Base-by-base conservation (phyloP, 2,797 vertebrate species). In the Phyllotis vaccarum region DNA sequence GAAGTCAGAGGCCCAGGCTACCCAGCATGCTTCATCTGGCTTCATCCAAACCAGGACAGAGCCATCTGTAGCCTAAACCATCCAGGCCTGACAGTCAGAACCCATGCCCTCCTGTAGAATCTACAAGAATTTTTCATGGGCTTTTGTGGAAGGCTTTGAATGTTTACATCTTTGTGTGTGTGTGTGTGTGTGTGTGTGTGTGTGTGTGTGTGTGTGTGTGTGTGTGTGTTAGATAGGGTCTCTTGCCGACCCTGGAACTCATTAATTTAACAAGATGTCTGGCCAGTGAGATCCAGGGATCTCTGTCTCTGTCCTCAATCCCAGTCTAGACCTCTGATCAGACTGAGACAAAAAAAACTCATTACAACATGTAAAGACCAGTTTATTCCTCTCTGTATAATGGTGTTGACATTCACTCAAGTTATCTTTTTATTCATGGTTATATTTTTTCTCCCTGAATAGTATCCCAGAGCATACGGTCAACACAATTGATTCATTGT, bases 81-180 rank as follows among this genome's bases (percentile, higher is more conserved):
- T 46, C 6, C 70, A 62, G 40, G 40, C 40, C 19, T 74, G 68
- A 49, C 70, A 24, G 8, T 17, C 27, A 31, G 68, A 58, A 29
- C 11, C 6, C 1, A 3, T 8, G 1, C 34, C 92, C 96, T 95
- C 94, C 95, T 95, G 92, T 70, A 58, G 93, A 95, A 95, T 96
- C 96, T 97, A 90, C 96, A 97, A 97, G 96, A 97, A 97, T 97
- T 97, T 96, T 95, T 21, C n/a, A 2, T 79, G 97, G 97, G 27
- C 89, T 96, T 49, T 13, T 85, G 97, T 85, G 86, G 96, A 94
- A 97, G 97, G 94, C 75, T 97, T 98, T 97, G 95, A 87, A 91
- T n/a, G n/a, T n/a, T n/a, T n/a, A n/a, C n/a, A n/a, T 49, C 4
- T 86, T 68, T 68, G 16, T 68, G 82, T n/a, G n/a, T n/a, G 29